phyloP scores from a whole-genome alignment of 2,113 vertebrate genomes.

The Tychaedon coryphoeus region DNA sequence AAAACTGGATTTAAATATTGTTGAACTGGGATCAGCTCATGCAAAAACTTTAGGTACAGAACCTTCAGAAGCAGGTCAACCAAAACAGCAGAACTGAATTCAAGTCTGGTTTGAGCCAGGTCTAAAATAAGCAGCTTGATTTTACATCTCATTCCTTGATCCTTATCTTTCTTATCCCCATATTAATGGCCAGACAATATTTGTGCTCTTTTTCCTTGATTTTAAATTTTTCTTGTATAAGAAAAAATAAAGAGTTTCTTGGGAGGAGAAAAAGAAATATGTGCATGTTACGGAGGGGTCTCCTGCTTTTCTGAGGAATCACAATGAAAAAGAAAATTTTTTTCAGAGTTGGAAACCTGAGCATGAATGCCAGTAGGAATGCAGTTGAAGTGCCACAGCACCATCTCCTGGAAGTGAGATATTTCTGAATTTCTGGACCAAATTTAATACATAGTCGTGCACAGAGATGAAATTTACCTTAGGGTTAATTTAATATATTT shows the following conservation, averaged over 20 bases:
- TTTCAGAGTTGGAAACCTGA: neutral
- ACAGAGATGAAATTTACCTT: neutral
- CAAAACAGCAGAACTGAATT: neutral
- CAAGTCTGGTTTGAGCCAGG: neutral
- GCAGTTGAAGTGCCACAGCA: constrained; percentile 34
- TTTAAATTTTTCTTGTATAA: neutral
- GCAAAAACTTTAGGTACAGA: neutral
- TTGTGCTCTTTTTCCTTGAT: neutral
- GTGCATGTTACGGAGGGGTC: rapidly evolving
- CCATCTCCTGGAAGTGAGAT: constrained; percentile 58
- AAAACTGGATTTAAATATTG: neutral
- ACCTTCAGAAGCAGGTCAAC: neutral
- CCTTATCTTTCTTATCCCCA: neutral
- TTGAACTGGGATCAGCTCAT: neutral
- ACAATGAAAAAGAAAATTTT: neutral
- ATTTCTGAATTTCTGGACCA: neutral
- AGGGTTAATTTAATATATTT: neutral
- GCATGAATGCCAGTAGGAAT: neutral
- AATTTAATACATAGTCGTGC: neutral
- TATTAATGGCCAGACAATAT: neutral
- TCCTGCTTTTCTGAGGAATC: neutral
- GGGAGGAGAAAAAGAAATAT: neutral
- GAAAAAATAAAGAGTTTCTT: neutral
- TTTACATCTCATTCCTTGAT: neutral
- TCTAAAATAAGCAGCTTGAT: neutral